Evolutionary conservation across 2,797 vertebrate genomes (phyloP).

Genomic region (Pteropus rufus): DNA sequence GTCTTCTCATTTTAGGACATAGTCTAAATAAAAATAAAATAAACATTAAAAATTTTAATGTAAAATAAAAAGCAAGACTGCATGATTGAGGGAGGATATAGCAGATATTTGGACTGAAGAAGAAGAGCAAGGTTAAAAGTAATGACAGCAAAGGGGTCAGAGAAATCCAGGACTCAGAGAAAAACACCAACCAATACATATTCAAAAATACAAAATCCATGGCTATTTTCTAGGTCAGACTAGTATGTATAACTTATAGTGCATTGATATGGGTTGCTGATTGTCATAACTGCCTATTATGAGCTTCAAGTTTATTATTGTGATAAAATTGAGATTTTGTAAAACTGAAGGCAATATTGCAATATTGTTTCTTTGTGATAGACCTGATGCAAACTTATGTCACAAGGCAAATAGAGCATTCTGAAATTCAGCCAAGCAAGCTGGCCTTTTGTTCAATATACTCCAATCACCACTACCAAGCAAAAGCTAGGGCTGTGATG

Average conservation of each 20-base stretch:
- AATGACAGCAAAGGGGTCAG: neutral
- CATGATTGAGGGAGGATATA: neutral
- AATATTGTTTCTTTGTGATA: neutral
- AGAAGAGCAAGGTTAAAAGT: neutral
- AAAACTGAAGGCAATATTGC: neutral
- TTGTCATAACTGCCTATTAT: neutral
- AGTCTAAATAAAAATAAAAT: neutral
- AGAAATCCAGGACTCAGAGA: neutral
- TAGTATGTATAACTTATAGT: neutral
- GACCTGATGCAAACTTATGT: neutral
- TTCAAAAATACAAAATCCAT: neutral
- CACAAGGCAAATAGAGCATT: neutral
- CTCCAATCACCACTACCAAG: neutral
- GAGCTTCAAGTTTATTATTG: neutral
- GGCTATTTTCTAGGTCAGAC: neutral
- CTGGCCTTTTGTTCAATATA: neutral
- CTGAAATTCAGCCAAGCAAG: neutral
- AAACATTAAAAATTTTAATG: neutral
- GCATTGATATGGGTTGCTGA: neutral
- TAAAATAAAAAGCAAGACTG: neutral
- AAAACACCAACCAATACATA: neutral
- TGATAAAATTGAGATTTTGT: neutral
- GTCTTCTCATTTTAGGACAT: neutral
- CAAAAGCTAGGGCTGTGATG: neutral
- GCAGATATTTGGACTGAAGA: neutral